Base-by-base conservation (phyloP, 2,888 invertebrate genomes). In the Graphium colonna region DNA sequence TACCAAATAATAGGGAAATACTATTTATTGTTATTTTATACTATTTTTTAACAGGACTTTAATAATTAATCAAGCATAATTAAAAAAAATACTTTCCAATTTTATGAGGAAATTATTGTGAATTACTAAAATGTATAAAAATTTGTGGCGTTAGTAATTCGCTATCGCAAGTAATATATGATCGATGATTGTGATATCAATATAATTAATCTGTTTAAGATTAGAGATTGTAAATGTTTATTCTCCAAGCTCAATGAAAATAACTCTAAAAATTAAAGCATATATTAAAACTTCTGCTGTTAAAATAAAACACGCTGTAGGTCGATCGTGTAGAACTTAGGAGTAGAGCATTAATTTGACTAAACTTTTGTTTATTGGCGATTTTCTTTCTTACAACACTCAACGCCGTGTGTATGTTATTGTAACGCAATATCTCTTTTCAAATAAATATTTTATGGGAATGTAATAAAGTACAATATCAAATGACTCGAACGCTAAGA, bases 331-430 rank as follows among this genome's bases (percentile, higher is more conserved):
- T 57, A 68, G 57, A 73, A 69, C 64, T 63, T 69, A 79, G 73
- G 77, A 73, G 67, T 73, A 68, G 58, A 77, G 48, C 77, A 83
- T 81, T 86, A 79, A 83, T 82, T 82, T 84, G 78, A 79, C 74
- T 73, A 77, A 75, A 83, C 85, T 81, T 82, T 88, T 87, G 87
- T 88, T 89, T 87, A 86, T 83, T 74, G 82, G 78, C 75, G 81
- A 86, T 82, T 87, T 67, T 83, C 81, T 83, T 84, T 77, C 60
- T 28, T 72, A 60, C 82, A 82, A 84, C 75, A 84, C 85, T 88
- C 81, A 73, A 85, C 77, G 77, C 78, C 63, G 63, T 62, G 67
- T 63, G 60, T 62, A 67, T 63, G 60, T 61, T 61, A 50, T 54
- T 55, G 48, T 42, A 18, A 18, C n/a, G 7, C 21, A 4, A 15